Conservation (phyloP, 2,797 vertebrate genomes). For the Siniperca scherzeri region DNA sequence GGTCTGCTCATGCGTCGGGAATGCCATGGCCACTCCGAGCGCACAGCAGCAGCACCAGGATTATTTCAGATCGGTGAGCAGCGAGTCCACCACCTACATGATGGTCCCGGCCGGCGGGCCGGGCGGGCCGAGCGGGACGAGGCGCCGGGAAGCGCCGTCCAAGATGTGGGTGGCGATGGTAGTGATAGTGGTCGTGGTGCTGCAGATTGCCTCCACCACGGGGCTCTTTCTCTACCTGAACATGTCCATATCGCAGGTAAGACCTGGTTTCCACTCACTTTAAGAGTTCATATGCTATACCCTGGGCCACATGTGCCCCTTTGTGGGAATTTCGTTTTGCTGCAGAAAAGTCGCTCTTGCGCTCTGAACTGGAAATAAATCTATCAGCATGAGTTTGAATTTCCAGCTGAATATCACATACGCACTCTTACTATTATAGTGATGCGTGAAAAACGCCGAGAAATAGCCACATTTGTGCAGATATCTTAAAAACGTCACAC, state of each 20-base stretch:
- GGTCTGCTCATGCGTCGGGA: constrained; percentile 80
- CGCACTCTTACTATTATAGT: no score
- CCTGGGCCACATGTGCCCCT: neutral
- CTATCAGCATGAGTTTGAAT: neutral
- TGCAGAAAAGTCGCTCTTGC: constrained; percentile 2
- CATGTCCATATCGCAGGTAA: constrained; percentile 90
- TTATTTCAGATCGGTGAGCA: constrained; percentile 87
- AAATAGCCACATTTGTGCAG: neutral
- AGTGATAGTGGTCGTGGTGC: constrained; percentile 87
- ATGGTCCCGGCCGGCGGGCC: constrained; percentile 79
- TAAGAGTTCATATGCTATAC: rapidly evolving
- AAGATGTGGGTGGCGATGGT: constrained; percentile 89
- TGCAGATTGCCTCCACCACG: constrained; percentile 89
- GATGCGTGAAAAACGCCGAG: neutral
- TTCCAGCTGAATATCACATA: neutral
- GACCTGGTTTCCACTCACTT: constrained; percentile 27
- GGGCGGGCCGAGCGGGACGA: constrained; percentile 53
- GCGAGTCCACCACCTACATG: constrained; percentile 88
- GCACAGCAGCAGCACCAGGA: constrained; percentile 85
- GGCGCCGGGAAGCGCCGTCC: constrained; percentile 82
- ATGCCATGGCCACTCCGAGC: constrained; percentile 87
- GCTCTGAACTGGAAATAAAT: neutral
- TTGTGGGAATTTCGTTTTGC: neutral
- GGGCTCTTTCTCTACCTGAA: constrained; percentile 91
- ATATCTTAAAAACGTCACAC: no score